Evolutionary conservation across 2,888 invertebrate species (phyloP).

Genomic region (Sympetrum striolatum): DNA sequence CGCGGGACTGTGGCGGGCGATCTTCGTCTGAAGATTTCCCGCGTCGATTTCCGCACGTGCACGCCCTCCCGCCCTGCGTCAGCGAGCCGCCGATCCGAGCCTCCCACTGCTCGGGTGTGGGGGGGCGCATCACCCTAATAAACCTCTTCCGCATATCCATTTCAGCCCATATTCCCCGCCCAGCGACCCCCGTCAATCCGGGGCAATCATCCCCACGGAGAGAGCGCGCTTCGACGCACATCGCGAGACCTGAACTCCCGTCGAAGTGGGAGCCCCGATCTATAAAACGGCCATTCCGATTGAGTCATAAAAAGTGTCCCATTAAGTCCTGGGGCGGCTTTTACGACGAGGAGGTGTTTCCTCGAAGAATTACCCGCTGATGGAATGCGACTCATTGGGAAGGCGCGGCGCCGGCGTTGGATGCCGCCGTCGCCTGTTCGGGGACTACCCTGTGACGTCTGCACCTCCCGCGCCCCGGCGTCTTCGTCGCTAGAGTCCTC

Average conservation of each 20-base stretch:
- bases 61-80: neutral
- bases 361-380: neutral
- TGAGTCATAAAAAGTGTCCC: too few relatives aligned
- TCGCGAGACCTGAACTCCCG: too few relatives aligned
- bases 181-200: neutral
- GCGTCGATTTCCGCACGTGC: neutral
- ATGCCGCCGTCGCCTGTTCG: conserved; percentile 26
- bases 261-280: too few relatives aligned
- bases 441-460: neutral
- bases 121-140: neutral
- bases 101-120: neutral
- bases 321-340: neutral
- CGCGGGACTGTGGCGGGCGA: neutral
- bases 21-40: neutral
- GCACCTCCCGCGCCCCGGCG: neutral
- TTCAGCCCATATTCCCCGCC: neutral
- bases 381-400: conserved; percentile 28
- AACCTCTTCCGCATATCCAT: neutral
- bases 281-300: too few relatives aligned
- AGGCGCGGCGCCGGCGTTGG: conserved; percentile 19
- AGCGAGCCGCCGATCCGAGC: neutral
- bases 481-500: neutral
- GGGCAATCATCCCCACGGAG: neutral
- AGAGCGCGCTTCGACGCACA: too few relatives aligned
- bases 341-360: neutral